Evolutionary conservation across 2,888 invertebrate genomes (phyloP).

Genomic region (Limnephilus lunatus): DNA sequence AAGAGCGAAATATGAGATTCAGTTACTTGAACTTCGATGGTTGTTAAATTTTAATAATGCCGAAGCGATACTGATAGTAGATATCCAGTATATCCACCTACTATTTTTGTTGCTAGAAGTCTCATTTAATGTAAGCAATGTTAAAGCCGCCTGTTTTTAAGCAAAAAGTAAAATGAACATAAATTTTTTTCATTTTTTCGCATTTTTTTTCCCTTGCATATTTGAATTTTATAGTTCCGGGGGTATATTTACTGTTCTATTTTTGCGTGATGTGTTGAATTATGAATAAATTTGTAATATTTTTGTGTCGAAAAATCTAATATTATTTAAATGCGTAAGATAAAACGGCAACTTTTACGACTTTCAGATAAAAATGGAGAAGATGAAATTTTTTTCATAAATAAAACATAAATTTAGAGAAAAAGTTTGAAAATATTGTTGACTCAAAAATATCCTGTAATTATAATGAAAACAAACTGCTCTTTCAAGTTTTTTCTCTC

Average conservation of each 20-base stretch:
- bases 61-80: not conserved
- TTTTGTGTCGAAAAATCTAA: not conserved
- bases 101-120: not conserved
- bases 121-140: not conserved
- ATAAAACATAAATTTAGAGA: not conserved
- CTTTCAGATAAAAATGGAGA: not conserved
- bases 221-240: not conserved
- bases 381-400: not conserved
- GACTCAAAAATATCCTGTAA: not conserved
- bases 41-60: too few relatives aligned
- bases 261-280: not conserved
- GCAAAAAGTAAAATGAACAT: not conserved
- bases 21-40: too few relatives aligned
- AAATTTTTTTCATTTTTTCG: not conserved
- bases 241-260: not conserved
- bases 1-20: too few relatives aligned
- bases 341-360: not conserved
- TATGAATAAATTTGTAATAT: not conserved
- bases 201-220: not conserved
- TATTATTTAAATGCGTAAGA: not conserved
- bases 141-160: not conserved
- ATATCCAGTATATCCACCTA: not conserved
- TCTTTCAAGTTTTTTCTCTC: not conserved
- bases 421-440: not conserved
- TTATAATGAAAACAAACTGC: not conserved